These are phyloP conservation scores for Aculops lycopersici DNA, from an alignment of 1,140 invertebrate species.

Conservation along the genomic window DNA sequence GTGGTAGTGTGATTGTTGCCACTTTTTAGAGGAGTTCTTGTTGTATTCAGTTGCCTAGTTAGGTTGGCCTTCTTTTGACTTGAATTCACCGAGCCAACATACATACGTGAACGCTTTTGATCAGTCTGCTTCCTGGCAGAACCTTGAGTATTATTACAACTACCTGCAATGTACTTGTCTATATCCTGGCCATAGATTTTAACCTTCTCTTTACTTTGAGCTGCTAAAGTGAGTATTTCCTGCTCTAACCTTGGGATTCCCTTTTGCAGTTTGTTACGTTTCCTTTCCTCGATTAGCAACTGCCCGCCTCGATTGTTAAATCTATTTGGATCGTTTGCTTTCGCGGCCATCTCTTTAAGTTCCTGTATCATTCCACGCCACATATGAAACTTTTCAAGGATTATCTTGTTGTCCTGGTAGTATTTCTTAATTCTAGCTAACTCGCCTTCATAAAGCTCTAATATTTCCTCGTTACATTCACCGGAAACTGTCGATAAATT, in stretches of 20 bases:
- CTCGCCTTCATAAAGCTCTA: constrained; percentile 37
- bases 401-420: constrained; percentile 28
- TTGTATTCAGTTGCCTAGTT: too few relatives aligned
- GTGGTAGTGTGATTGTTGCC: too few relatives aligned
- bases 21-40: too few relatives aligned
- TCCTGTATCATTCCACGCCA: constrained; percentile 28
- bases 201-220: too few relatives aligned
- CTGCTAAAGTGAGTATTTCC: too few relatives aligned
- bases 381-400: constrained; percentile 20
- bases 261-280: constrained; percentile 34
- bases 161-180: constrained; percentile 1
- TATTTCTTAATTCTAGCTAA: constrained; percentile 27
- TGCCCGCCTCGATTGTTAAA: constrained; percentile 51
- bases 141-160: too few relatives aligned
- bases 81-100: too few relatives aligned
- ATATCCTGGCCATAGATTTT: constrained; percentile 1
- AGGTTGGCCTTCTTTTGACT: too few relatives aligned
- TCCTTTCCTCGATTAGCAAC: constrained; percentile 43
- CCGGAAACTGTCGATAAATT: constrained; percentile 21
- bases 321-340: constrained; percentile 35
- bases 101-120: too few relatives aligned
- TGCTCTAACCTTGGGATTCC: constrained; percentile 19
- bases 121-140: too few relatives aligned
- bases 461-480: constrained; percentile 33
- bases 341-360: constrained; percentile 29